phyloP scores from a whole-genome alignment of 2,113 vertebrate species.

The Nerophis lumbriciformis region DNA sequence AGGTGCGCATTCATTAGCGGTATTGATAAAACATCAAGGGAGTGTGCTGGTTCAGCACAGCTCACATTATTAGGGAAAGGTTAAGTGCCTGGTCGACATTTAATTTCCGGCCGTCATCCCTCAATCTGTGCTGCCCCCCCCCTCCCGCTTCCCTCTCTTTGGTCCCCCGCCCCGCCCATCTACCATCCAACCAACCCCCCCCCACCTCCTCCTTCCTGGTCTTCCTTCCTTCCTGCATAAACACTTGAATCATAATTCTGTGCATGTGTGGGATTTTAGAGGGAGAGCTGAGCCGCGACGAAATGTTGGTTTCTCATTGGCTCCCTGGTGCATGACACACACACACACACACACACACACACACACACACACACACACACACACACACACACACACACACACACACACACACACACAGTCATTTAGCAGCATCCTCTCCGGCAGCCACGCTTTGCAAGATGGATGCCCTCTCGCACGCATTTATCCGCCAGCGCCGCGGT shows the following conservation, averaged over 20 bases:
- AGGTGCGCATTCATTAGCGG: constrained; percentile 63
- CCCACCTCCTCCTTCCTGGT: not conserved
- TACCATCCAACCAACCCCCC: not conserved
- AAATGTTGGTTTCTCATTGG: constrained; percentile 44
- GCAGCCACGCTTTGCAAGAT: constrained; percentile 65
- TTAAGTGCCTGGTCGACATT: constrained; percentile 64
- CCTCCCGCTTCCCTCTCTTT: constrained; percentile 16
- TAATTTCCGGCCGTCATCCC: constrained; percentile 51
- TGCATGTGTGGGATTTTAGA: constrained; percentile 21
- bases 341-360: not conserved
- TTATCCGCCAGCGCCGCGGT: constrained; percentile 66
- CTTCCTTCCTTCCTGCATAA: constrained; percentile 16
- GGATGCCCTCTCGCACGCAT: constrained; percentile 72
- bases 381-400: constrained; percentile 9
- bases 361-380: constrained; percentile 15
- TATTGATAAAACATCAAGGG: constrained; percentile 64
- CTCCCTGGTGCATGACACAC: constrained; percentile 5
- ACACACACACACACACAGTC: constrained; percentile 48
- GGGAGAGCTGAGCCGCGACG: constrained; percentile 30
- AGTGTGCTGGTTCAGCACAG: constrained; percentile 69
- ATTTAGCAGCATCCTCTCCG: constrained; percentile 69
- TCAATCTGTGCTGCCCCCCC: constrained; percentile 2
- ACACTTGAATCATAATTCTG: constrained; percentile 45
- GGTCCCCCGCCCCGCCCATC: not conserved
- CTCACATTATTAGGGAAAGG: constrained; percentile 68